Conservation (phyloP, 2,113 vertebrate genomes). For the Castor canadensis region DNA sequence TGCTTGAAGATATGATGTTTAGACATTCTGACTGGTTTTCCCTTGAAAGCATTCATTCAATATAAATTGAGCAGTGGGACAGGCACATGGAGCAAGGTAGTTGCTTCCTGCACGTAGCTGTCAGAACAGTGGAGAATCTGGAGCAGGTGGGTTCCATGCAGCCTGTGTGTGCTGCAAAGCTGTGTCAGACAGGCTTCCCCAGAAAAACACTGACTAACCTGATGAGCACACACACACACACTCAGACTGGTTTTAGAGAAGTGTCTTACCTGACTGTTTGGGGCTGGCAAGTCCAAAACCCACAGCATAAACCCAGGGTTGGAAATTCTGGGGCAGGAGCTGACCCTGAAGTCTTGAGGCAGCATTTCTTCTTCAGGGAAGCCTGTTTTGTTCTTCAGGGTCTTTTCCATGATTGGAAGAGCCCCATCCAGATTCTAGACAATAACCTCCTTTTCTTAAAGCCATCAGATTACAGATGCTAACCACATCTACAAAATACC, state of each 20-base stretch:
- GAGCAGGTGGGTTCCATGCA: background rate
- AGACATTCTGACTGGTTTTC: background rate
- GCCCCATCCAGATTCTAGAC: background rate
- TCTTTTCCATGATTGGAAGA: background rate
- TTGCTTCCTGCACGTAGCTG: background rate
- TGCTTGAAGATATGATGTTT: background rate
- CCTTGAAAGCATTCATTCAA: background rate
- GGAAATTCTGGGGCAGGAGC: background rate
- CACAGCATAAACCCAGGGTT: background rate
- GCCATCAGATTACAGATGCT: background rate
- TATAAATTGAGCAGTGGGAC: background rate
- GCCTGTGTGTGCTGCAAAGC: background rate
- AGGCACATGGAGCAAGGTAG: background rate
- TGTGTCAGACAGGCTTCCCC: background rate
- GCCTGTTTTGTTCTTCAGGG: background rate
- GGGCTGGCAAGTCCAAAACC: background rate
- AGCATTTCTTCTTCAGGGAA: background rate
- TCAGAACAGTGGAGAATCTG: background rate
- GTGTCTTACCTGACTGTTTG: rapidly evolving
- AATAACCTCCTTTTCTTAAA: background rate
- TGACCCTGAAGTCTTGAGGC: background rate
- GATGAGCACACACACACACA: background rate
- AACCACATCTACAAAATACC: background rate
- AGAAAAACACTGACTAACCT: background rate
- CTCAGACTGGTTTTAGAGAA: background rate